These are phyloP conservation scores for Rhizomys pruinosus DNA, from an alignment of 2,113 vertebrate genomes.

Conservation along the genomic window DNA sequence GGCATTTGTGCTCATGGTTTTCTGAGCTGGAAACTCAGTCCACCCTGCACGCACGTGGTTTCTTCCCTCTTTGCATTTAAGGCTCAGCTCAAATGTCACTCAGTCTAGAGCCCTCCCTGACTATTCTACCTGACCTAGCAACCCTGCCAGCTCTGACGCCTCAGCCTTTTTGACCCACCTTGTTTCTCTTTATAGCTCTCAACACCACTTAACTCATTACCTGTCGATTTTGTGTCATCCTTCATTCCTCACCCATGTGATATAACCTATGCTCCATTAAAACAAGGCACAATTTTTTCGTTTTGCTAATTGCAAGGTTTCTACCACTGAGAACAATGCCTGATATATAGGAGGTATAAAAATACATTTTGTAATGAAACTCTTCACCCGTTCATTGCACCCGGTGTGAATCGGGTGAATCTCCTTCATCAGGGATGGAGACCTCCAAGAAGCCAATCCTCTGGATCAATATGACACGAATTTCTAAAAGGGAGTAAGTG, in stretches of 20 bases:
- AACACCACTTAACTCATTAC: neutral
- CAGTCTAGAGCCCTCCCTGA: neutral
- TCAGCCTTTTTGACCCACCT: neutral
- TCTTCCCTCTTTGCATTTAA: neutral
- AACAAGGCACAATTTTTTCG: neutral
- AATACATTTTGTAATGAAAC: neutral
- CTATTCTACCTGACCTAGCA: neutral
- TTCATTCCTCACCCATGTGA: neutral
- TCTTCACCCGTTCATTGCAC: neutral
- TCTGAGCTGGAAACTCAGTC: neutral
- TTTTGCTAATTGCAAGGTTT: neutral
- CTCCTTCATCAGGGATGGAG: neutral
- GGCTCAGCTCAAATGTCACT: neutral
- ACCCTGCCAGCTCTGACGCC: neutral
- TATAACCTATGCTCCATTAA: neutral
- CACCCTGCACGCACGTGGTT: neutral
- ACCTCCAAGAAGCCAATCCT: neutral
- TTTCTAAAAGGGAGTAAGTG: slow-evolving; percentile 55
- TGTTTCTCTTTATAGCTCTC: neutral
- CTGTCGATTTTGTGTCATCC: neutral
- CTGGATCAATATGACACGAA: slow-evolving; percentile 7
- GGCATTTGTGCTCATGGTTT: neutral
- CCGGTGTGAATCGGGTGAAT: neutral
- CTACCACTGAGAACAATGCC: neutral
- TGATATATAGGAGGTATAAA: neutral